Percentiles rank a stretch among this genome's conserved stretches.
These are phyloP conservation scores for Myiotriccus ornatus DNA, from an alignment of 2,797 vertebrate species.

Conservation along the genomic window DNA sequence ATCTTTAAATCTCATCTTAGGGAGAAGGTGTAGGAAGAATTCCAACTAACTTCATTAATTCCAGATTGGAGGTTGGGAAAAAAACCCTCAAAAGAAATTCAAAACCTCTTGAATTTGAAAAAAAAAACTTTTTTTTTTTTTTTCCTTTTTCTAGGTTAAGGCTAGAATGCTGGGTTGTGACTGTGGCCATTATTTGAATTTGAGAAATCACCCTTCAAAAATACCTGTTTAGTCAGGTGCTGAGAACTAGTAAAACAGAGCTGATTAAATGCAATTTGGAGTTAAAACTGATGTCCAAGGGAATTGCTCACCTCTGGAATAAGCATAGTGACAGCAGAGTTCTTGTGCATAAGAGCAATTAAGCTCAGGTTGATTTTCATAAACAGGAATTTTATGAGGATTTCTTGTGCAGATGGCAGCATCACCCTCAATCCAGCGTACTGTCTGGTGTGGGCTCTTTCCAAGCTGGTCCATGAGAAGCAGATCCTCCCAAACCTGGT, in stretches of 20 bases:
- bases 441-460: fast-evolving
- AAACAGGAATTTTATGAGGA: neutral
- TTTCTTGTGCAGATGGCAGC: neutral
- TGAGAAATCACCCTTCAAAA: neutral
- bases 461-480: neutral
- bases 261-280: neutral
- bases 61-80: neutral
- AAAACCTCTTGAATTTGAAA: neutral
- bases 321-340: neutral
- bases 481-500: neutral
- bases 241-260: neutral
- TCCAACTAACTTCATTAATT: neutral
- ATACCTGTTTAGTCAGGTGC: neutral
- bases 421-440: fast-evolving
- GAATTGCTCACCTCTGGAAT: neutral
- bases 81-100: neutral
- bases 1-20: neutral
- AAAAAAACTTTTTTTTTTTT: neutral
- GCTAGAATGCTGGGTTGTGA: neutral
- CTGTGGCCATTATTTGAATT: neutral
- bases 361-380: neutral
- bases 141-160: neutral
- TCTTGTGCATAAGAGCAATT: neutral
- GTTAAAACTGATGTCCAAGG: neutral
- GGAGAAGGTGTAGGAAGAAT: neutral